These are phyloP conservation scores for Distichodus sexfasciatus DNA, from an alignment of 2,797 vertebrate genomes.

Conservation along the genomic window DNA sequence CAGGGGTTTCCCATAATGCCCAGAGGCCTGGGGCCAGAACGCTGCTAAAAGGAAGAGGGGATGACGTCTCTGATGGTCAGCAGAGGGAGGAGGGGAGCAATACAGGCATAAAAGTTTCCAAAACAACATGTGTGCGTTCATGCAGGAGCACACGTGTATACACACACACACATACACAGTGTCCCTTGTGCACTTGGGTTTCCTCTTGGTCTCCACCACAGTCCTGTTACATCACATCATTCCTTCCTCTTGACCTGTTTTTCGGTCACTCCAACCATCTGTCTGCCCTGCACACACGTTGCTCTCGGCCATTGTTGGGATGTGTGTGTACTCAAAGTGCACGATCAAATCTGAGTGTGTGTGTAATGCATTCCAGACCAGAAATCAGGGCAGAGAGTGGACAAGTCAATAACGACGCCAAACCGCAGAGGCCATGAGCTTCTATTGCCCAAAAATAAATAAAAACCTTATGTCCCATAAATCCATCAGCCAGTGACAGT, in stretches of 20 bases:
- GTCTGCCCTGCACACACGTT: background rate
- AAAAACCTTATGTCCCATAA: background rate
- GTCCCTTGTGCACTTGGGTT: background rate
- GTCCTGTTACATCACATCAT: conserved; percentile 29
- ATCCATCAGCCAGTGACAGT: background rate
- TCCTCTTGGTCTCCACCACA: conserved; percentile 5
- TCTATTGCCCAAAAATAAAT: background rate
- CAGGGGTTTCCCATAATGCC: conserved; percentile 36
- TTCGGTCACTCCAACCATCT: conserved; percentile 9
- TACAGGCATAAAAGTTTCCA: conserved; percentile 26
- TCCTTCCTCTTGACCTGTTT: conserved; percentile 36
- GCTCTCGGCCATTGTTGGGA: background rate
- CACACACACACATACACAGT: conserved; percentile 3
- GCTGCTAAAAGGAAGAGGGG: conserved; percentile 10
- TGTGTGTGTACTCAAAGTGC: background rate
- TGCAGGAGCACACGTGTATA: background rate
- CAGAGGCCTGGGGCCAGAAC: conserved; percentile 16
- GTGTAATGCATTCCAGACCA: background rate
- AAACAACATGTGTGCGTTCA: conserved; percentile 25
- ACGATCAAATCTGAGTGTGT: background rate
- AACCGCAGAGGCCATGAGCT: background rate
- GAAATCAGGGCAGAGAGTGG: background rate
- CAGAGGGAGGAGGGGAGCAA: background rate
- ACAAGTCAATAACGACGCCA: background rate
- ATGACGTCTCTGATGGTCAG: conserved; percentile 30